Evolutionary conservation across 2,888 invertebrate species (phyloP).

Genomic region (Apotomis capreana): DNA sequence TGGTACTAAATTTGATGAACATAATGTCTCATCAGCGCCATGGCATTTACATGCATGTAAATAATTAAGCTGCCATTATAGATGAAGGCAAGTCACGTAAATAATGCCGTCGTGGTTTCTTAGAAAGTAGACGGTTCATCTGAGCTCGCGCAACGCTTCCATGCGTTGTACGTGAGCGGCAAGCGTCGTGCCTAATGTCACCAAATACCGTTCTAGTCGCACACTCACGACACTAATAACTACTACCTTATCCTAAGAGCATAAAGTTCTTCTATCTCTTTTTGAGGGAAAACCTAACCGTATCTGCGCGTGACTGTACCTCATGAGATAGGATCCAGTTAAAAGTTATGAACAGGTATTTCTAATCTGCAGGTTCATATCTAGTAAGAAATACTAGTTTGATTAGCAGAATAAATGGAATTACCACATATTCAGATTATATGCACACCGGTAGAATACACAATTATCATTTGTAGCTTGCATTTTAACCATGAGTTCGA

Average conservation of each 20-base stretch:
- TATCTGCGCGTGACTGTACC: slow-evolving; percentile 1
- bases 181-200: slow-evolving; percentile 42
- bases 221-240: slow-evolving; percentile 26
- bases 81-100: slow-evolving; percentile 51
- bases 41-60: not conserved
- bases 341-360: slow-evolving; percentile 21
- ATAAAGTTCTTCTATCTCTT: slow-evolving; percentile 15
- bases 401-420: not conserved
- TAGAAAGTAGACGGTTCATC: slow-evolving; percentile 50
- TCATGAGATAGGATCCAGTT: slow-evolving; percentile 10
- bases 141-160: slow-evolving; percentile 41
- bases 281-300: slow-evolving; percentile 5
- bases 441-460: too few species aligned
- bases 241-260: slow-evolving; percentile 8
- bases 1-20: not conserved
- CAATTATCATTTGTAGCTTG: too few species aligned
- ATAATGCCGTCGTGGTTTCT: slow-evolving; percentile 45
- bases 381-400: not conserved
- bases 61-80: slow-evolving; percentile 15
- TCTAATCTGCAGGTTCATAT: not conserved
- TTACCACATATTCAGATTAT: not conserved
- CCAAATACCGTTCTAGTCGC: slow-evolving; percentile 38
- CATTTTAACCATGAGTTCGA: too few species aligned
- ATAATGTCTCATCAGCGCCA: not conserved
- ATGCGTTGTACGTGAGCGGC: slow-evolving; percentile 22